These are phyloP conservation scores for Eristalis arbustorum DNA, from an alignment of 2,888 invertebrate species.

Conservation along the genomic window DNA sequence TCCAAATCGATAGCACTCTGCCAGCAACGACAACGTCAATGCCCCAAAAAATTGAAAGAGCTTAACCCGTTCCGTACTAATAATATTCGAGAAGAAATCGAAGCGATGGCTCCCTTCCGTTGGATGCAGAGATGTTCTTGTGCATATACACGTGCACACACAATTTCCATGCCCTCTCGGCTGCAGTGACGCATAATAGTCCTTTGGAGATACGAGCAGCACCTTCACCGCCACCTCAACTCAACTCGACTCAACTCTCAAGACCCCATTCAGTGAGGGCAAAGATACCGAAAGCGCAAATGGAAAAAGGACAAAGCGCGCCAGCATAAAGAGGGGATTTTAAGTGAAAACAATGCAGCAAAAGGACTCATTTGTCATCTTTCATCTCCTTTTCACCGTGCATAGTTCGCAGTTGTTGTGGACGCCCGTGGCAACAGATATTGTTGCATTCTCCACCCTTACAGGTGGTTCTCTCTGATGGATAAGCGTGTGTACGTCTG, in stretches of 20 bases:
- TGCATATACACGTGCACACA: not conserved
- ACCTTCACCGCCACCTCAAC: conserved; percentile 5
- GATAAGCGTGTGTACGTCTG: conserved; percentile 33
- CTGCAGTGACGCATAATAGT: conserved; percentile 46
- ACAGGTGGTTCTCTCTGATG: conserved; percentile 51
- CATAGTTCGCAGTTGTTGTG: not conserved
- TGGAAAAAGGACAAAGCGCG: conserved; percentile 6
- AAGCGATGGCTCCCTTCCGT: not conserved
- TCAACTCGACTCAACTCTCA: too few species aligned
- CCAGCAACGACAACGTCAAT: not conserved
- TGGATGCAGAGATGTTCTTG: not conserved
- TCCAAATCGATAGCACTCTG: conserved; percentile 29
- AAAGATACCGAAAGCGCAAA: not conserved
- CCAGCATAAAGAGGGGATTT: conserved; percentile 22
- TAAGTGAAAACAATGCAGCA: conserved; percentile 52
- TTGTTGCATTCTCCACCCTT: conserved; percentile 27
- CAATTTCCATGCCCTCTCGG: conserved; percentile 28
- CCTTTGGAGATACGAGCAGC: conserved; percentile 38
- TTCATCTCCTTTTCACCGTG: not conserved
- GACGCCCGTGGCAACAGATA: conserved; percentile 3
- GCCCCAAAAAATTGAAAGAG: conserved; percentile 5
- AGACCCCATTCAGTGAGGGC: not conserved
- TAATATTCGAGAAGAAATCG: conserved; percentile 6
- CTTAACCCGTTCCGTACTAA: conserved; percentile 4
- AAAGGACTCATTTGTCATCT: conserved; percentile 62